Evolutionary conservation across 2,113 vertebrate species (phyloP), one percentile per base, ranked within the genome.

Genomic region (Lathamus discolor): DNA sequence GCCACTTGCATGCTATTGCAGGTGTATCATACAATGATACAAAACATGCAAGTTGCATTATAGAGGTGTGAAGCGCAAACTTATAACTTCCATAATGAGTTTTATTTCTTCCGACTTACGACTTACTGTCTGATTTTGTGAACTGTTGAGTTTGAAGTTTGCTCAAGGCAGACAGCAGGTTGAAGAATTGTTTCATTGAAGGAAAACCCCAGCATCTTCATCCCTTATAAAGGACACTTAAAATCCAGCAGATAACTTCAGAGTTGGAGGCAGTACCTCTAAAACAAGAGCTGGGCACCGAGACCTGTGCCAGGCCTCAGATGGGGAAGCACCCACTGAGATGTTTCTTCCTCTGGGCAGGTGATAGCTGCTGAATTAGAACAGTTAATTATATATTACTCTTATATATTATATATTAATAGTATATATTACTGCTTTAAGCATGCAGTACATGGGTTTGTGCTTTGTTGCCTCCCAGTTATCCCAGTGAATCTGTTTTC

Each of bases 261-360:
- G 28, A 39, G 17, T 15, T 78, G 35, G 35, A 73, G 59, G 28
- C 31, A 63, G 23, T 63, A 41, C 25, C 10, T 44, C 31, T 25
- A 27, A 31, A 44, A 27, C 28, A 51, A 18, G 49, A 31, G 28
- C 31, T 6, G 3, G 25, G 29, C 1, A 1, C 2, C 3, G 16
- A 72, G 46, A 37, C 28, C 75, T 0, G 1, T 57, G 49, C 33
- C 44, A 13, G 51, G 59, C 25, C 44, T 81, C 7, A 51, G 43
- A 41, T 73, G 66, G 43, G 55, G 54, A 49, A 73, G 27, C 27
- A 39, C 14, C 25, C 0, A 1, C 46, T 43, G 63, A 52, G 43
- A 25, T 24, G 8, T 44, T 68, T 48, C 25, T 37, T 59, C 19
- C 24, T 63, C 49, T 0, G 2, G n/a, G 17, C 33, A 35, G n/a